Evolutionary conservation across 2,113 vertebrate genomes (phyloP).

Genomic region (Ammodytes marinus): DNA sequence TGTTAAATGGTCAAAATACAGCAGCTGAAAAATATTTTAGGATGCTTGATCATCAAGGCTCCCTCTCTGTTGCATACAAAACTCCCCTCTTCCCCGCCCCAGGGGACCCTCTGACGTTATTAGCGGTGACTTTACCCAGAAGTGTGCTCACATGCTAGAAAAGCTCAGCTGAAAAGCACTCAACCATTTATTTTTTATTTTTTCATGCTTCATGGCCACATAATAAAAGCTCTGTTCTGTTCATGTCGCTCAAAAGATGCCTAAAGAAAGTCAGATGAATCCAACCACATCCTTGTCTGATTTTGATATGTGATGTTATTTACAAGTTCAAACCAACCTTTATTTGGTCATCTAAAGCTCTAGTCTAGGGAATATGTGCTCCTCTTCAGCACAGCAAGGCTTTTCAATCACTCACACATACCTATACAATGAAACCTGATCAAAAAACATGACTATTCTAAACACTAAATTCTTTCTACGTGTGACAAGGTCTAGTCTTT

Average conservation of each 20-base stretch:
- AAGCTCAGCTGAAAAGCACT: slow-evolving; percentile 27
- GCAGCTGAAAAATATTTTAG: not conserved
- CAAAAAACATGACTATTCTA: slow-evolving; percentile 17
- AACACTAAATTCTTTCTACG: slow-evolving; percentile 1
- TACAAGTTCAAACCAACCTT: not conserved
- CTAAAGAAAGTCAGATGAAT: not conserved
- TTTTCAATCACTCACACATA: slow-evolving; percentile 2
- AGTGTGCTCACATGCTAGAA: slow-evolving; percentile 39
- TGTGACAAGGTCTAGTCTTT: not conserved
- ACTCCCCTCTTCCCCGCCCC: not conserved
- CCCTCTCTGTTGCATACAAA: slow-evolving; percentile 1
- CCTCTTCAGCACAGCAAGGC: not conserved
- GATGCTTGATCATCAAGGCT: not conserved
- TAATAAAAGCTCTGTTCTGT: slow-evolving; percentile 34
- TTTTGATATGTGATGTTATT: slow-evolving; percentile 14
- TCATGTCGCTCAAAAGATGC: slow-evolving; percentile 28
- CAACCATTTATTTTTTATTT: not conserved
- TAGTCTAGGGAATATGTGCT: not conserved
- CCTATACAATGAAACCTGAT: not conserved
- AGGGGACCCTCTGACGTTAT: slow-evolving; percentile 32
- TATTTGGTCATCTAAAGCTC: not conserved
- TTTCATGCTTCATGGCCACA: slow-evolving; percentile 31
- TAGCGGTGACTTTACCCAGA: slow-evolving; percentile 43
- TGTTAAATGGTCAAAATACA: slow-evolving; percentile 22
- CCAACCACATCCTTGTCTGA: slow-evolving; percentile 6